Conservation (phyloP, 2,888 invertebrate genomes). For the Eristalis pertinax region DNA sequence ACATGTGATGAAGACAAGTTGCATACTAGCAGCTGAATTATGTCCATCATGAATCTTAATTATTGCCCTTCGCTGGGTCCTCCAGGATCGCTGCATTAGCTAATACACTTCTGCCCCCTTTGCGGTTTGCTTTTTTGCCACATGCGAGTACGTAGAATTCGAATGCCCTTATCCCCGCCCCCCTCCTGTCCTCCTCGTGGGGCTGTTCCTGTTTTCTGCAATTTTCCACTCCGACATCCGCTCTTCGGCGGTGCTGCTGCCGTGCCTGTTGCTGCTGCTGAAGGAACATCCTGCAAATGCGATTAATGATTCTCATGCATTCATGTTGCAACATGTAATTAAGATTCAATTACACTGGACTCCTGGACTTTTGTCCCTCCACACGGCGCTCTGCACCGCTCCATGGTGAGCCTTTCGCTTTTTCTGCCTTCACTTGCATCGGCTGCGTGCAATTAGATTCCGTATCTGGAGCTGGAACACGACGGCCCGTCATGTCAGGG, state of each 20-base stretch:
- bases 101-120: slow-evolving; percentile 36
- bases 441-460: slow-evolving; percentile 39
- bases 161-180: not conserved
- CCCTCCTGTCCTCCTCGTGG: not conserved
- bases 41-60: slow-evolving; percentile 67
- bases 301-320: slow-evolving; percentile 69
- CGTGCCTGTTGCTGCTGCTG: slow-evolving; percentile 9
- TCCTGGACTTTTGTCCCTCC: slow-evolving; percentile 47
- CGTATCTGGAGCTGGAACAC: slow-evolving; percentile 44
- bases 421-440: slow-evolving; percentile 35
- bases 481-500: slow-evolving; percentile 54
- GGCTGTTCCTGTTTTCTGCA: slow-evolving; percentile 23
- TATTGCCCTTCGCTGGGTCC: slow-evolving; percentile 50
- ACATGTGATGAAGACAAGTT: slow-evolving; percentile 63
- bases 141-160: not conserved
- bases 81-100: slow-evolving; percentile 57
- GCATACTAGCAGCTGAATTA: slow-evolving; percentile 55
- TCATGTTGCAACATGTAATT: slow-evolving; percentile 63
- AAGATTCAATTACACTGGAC: slow-evolving; percentile 66
- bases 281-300: slow-evolving; percentile 65
- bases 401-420: slow-evolving; percentile 43
- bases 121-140: not conserved
- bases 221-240: slow-evolving; percentile 56
- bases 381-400: not conserved
- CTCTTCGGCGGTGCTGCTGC: slow-evolving; percentile 9